These are phyloP conservation scores for Pandemis heparana DNA, from an alignment of 2,888 invertebrate genomes.

Conservation along the genomic window DNA sequence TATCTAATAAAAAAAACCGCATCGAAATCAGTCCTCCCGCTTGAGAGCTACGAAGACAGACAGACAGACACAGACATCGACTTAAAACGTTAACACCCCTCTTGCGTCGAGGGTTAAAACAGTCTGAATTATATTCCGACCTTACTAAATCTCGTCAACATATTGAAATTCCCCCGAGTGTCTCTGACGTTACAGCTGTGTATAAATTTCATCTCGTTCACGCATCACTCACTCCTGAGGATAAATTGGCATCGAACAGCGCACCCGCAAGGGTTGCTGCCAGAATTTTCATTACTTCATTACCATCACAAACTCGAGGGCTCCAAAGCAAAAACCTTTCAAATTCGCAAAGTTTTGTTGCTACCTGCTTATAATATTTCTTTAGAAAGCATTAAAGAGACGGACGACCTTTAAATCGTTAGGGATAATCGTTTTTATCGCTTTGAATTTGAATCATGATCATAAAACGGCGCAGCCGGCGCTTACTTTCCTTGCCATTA, in stretches of 20 bases:
- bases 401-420: constrained; percentile 19
- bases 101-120: neutral
- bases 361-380: constrained; percentile 20
- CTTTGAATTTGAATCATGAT: constrained; percentile 33
- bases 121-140: neutral
- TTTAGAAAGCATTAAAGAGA: constrained; percentile 14
- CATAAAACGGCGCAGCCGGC: constrained; percentile 32
- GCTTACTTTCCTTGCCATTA: constrained; percentile 4
- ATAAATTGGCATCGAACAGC: constrained; percentile 18
- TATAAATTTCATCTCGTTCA: constrained; percentile 20
- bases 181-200: constrained; percentile 13
- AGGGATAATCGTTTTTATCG: constrained; percentile 36
- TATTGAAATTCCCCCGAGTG: constrained; percentile 1
- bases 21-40: too few species aligned
- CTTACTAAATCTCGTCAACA: neutral
- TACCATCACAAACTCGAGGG: constrained; percentile 5
- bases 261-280: neutral
- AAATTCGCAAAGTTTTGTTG: constrained; percentile 10
- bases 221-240: constrained; percentile 21
- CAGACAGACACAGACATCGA: too few species aligned
- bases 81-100: too few species aligned
- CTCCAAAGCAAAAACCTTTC: neutral
- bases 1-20: too few species aligned
- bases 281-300: constrained; percentile 25
- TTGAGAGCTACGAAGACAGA: too few species aligned